Evolutionary conservation across 2,797 vertebrate genomes (phyloP).

Genomic region (Clarias platycephalus): DNA sequence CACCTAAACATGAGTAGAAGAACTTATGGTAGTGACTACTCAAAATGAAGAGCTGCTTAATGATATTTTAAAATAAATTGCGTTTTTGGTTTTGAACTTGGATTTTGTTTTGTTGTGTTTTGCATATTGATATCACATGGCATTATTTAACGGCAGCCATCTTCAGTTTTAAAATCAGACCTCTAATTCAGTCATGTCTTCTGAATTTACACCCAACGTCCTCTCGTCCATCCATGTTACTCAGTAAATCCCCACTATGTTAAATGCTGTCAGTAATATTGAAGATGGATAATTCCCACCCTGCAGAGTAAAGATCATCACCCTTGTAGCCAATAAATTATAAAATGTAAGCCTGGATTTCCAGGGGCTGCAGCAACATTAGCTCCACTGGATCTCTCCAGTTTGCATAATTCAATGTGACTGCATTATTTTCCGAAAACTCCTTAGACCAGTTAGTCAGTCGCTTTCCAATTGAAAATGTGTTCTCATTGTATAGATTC

Average conservation of each 20-base stretch:
- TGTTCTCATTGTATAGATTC: conserved; percentile 10
- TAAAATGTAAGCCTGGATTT: neutral
- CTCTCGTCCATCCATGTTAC: neutral
- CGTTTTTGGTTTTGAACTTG: too few species aligned
- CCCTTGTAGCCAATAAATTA: conserved; percentile 11
- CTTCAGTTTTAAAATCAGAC: neutral
- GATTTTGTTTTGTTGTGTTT: neutral
- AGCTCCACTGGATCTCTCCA: conserved; percentile 12
- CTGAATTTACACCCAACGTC: conserved; percentile 12
- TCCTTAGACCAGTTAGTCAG: conserved; percentile 6
- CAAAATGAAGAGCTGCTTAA: too few species aligned
- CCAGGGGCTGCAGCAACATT: neutral
- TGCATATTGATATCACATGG: neutral
- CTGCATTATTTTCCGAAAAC: conserved; percentile 22
- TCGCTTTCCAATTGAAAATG: neutral
- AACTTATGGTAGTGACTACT: too few species aligned
- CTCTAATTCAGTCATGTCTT: conserved; percentile 9
- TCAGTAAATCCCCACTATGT: neutral
- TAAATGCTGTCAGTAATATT: conserved; percentile 21
- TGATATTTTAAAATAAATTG: too few species aligned
- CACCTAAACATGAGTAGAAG: too few species aligned
- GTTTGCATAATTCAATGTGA: neutral
- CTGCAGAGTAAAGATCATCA: conserved; percentile 16
- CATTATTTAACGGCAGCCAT: neutral
- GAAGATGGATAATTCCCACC: conserved; percentile 7